Evolutionary conservation across 2,113 vertebrate genomes (phyloP).

Genomic region (Tyto alba): DNA sequence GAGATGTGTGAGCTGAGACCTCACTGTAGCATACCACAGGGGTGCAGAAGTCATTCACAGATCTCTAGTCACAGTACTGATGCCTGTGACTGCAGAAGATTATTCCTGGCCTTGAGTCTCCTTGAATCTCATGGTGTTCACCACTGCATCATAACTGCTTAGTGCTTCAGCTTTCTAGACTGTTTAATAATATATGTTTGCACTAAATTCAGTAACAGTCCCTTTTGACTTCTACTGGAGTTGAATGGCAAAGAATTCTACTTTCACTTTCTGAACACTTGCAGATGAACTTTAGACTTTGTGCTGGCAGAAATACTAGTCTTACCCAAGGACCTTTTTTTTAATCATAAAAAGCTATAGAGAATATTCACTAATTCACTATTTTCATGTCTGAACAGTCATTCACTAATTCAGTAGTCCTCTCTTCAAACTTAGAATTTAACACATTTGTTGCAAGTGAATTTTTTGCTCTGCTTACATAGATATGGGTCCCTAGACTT

Average conservation of each 20-base stretch:
- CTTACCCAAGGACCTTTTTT: background rate
- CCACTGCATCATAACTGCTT: background rate
- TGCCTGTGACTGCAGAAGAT: background rate
- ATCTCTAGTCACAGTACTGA: background rate
- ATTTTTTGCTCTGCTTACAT: background rate
- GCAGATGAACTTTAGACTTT: background rate
- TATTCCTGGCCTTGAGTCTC: background rate
- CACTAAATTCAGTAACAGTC: background rate
- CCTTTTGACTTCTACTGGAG: background rate
- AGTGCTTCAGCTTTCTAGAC: background rate
- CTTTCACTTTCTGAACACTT: background rate
- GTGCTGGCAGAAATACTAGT: background rate
- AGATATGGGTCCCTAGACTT: slow-evolving; percentile 91
- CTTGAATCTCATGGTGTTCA: background rate
- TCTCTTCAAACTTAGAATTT: background rate
- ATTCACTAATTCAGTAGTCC: background rate
- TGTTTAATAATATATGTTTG: background rate
- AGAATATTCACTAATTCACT: background rate
- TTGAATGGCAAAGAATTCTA: background rate
- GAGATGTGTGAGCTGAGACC: background rate
- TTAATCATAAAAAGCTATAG: background rate
- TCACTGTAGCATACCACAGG: accelerated
- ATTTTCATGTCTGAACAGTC: background rate
- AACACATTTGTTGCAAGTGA: background rate
- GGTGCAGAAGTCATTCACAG: background rate